Evolutionary conservation across 2,888 invertebrate species (phyloP).

Genomic region (Gastracanthus pulcherrimus): DNA sequence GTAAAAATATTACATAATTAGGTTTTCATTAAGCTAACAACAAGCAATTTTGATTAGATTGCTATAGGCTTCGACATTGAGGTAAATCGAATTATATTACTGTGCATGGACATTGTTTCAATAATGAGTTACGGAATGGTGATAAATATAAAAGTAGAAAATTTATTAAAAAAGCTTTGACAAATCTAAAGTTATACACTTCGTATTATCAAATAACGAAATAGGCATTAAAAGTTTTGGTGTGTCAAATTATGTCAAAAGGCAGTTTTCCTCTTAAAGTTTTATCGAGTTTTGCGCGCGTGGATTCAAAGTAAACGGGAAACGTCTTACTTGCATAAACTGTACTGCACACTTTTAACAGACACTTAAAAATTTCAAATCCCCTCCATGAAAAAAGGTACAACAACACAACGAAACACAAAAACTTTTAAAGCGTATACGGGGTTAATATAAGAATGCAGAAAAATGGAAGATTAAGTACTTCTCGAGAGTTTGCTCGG

Average conservation of each 20-base stretch:
- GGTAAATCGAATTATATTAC: no score
- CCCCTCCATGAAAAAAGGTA: background rate
- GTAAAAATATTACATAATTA: no score
- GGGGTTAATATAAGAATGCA: background rate
- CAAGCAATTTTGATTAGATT: no score
- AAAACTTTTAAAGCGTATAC: background rate
- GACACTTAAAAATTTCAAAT: background rate
- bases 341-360: background rate
- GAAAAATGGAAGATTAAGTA: slow-evolving; percentile 17
- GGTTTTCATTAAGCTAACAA: no score
- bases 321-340: background rate
- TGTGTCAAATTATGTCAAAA: background rate
- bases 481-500: background rate
- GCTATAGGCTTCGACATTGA: no score
- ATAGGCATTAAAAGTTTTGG: slow-evolving; percentile 6
- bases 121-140: no score
- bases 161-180: no score
- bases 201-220: background rate
- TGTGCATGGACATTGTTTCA: no score
- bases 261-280: background rate
- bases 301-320: background rate
- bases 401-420: background rate
- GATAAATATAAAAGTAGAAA: no score
- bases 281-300: no score
- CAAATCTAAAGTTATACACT: background rate